phyloP scores from a whole-genome alignment of 2,797 vertebrate genomes.

The Phataginus tetradactyla region DNA sequence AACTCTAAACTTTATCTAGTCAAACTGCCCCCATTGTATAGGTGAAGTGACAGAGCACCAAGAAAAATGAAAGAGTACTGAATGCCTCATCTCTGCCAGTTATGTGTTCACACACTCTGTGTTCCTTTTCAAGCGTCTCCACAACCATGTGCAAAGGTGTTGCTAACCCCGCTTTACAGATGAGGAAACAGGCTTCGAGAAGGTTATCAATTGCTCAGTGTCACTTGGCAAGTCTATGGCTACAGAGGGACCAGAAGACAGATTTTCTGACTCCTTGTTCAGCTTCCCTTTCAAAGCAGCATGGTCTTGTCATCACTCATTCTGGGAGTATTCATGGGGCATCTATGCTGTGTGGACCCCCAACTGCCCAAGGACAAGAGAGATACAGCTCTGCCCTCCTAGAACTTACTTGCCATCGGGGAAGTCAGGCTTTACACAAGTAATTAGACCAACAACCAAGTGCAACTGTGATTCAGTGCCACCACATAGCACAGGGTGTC shows the following conservation, averaged over 20 bases:
- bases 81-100: not conserved
- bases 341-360: not conserved
- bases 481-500: too few species aligned
- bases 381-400: not conserved
- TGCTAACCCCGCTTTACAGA: not conserved
- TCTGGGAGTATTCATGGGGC: not conserved
- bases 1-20: not conserved
- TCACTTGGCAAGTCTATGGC: not conserved
- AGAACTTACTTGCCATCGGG: not conserved
- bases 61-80: not conserved
- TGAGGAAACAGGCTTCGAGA: not conserved
- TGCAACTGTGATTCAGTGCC: not conserved
- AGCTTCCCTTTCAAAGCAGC: not conserved
- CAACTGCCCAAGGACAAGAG: not conserved
- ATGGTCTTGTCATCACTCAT: not conserved
- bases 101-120: rapidly evolving
- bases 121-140: not conserved
- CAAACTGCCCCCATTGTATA: not conserved
- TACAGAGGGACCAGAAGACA: not conserved
- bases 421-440: not conserved
- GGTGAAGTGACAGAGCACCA: not conserved
- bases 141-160: rapidly evolving
- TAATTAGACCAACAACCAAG: not conserved
- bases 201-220: rapidly evolving
- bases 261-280: not conserved